Conservation (phyloP, 2,797 vertebrate species). For the Chelidonichthys spinosus region DNA sequence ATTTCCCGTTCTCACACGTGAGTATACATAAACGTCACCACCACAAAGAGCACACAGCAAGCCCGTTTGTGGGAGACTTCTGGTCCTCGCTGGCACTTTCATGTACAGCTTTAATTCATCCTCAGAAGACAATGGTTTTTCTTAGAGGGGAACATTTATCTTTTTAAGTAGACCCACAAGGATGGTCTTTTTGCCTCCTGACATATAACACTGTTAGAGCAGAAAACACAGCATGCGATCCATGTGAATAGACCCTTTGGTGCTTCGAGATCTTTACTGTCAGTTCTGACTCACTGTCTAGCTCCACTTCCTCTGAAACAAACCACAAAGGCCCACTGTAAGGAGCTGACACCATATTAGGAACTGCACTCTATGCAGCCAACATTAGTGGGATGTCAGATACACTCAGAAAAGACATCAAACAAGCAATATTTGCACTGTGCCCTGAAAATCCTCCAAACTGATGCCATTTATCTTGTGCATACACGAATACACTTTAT, state of each 20-base stretch:
- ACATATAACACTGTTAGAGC: constrained; percentile 22
- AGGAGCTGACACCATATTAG: constrained; percentile 66
- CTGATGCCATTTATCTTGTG: constrained; percentile 35
- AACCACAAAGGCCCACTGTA: constrained; percentile 61
- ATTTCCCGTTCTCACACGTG: constrained; percentile 77
- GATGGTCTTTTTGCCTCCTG: constrained; percentile 22
- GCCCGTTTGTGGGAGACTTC: constrained; percentile 60
- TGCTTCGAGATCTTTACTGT: constrained; percentile 30
- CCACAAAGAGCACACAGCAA: constrained; percentile 56
- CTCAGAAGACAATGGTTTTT: constrained; percentile 41
- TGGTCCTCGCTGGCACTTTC: constrained; percentile 47
- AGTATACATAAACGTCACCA: constrained; percentile 60
- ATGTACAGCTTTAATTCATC: constrained; percentile 48
- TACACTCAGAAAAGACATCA: constrained; percentile 41
- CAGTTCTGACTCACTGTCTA: constrained; percentile 73
- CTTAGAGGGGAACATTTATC: constrained; percentile 37
- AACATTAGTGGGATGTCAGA: constrained; percentile 54
- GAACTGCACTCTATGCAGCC: constrained; percentile 40
- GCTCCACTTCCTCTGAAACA: constrained; percentile 57
- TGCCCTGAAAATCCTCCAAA: constrained; percentile 32
- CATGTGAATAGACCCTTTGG: constrained; percentile 48
- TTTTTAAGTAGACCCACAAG: constrained; percentile 44
- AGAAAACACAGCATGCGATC: constrained; percentile 31
- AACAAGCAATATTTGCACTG: constrained; percentile 43
- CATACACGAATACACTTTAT: constrained; percentile 41